These are phyloP conservation scores for Rhopilema esculentum DNA, from an alignment of 30 jellyfish, hydroid and myxozoan genomes.

Conservation along the genomic window DNA sequence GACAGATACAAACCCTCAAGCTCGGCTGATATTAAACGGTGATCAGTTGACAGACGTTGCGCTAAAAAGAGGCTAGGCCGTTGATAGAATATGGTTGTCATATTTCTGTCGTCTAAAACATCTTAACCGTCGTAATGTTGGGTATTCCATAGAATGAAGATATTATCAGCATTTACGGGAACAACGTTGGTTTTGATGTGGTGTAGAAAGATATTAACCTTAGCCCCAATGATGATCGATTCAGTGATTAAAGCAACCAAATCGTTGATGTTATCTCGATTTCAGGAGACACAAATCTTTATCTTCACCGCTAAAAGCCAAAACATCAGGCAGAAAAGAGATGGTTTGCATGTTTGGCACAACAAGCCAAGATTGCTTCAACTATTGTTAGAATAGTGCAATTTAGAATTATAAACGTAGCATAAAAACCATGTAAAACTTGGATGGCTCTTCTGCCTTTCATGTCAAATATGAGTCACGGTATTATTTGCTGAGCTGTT, in stretches of 20 bases:
- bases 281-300: slow-evolving; percentile 34
- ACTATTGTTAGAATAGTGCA: background rate
- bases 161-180: slow-evolving; percentile 7
- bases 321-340: background rate
- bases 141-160: slow-evolving; percentile 6
- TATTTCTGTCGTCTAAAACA: background rate
- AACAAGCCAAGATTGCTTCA: background rate
- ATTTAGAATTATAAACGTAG: too few relatives aligned
- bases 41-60: background rate
- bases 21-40: background rate
- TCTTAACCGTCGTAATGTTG: background rate
- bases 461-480: too few relatives aligned
- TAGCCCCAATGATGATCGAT: slow-evolving; percentile 3
- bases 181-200: slow-evolving; percentile 22
- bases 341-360: background rate
- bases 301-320: background rate
- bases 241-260: slow-evolving; percentile 2
- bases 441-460: too few relatives aligned
- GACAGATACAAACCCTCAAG: background rate
- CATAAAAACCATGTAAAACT: too few relatives aligned
- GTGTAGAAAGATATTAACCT: slow-evolving; percentile 23
- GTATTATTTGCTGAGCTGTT: too few relatives aligned
- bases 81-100: background rate
- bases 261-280: slow-evolving; percentile 3
- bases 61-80: background rate